Evolutionary conservation across 2,113 vertebrate genomes (phyloP).

Genomic region (Caloenas nicobarica): DNA sequence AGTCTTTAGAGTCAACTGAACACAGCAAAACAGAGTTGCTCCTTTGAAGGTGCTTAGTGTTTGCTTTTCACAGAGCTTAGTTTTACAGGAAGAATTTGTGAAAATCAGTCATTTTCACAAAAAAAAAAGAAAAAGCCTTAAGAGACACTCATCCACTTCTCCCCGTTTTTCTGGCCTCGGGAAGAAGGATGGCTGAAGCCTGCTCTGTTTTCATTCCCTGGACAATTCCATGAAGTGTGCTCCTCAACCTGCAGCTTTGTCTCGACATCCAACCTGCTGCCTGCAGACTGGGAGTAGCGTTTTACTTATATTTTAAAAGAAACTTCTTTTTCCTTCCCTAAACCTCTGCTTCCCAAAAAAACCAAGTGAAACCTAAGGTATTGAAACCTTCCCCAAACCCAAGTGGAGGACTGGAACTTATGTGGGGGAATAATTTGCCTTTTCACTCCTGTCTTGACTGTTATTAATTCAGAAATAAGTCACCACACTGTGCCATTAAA

Average conservation of each 20-base stretch:
- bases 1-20: not conserved
- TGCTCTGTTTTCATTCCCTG: not conserved
- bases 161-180: not conserved
- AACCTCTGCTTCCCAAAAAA: not conserved
- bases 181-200: not conserved
- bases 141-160: not conserved
- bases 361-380: not conserved
- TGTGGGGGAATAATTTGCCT: not conserved
- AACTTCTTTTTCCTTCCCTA: not conserved
- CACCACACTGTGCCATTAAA: not conserved
- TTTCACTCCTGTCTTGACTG: not conserved
- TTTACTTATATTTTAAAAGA: not conserved
- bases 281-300: not conserved
- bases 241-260: not conserved
- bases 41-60: not conserved
- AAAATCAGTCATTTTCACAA: not conserved
- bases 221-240: accelerated
- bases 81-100: not conserved
- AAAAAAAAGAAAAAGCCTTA: not conserved
- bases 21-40: not conserved
- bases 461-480: not conserved
- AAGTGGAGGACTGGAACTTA: not conserved
- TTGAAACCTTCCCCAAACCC: not conserved
- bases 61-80: not conserved
- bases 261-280: not conserved